phyloP scores from a whole-genome alignment of 2,888 invertebrate genomes.

The Harpalus rufipes region DNA sequence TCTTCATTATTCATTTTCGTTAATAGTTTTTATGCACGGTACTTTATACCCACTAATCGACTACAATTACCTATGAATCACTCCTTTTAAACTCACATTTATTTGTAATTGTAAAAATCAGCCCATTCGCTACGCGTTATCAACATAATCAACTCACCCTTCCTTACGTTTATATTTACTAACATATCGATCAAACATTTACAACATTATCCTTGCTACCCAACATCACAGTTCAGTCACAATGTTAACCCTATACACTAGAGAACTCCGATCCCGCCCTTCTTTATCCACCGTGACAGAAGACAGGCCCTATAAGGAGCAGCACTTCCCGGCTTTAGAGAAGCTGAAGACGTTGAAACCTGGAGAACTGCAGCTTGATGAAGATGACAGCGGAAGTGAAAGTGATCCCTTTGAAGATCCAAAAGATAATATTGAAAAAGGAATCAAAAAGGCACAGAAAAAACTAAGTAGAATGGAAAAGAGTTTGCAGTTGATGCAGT shows the following conservation, averaged over 20 bases:
- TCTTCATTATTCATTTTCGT: no score
- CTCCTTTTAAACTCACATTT: no score
- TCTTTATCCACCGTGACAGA: constrained; percentile 34
- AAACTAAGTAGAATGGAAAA: constrained; percentile 34
- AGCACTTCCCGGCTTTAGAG: constrained; percentile 18
- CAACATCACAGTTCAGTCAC: background rate
- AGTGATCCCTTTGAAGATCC: constrained; percentile 59
- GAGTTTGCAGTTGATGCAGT: constrained; percentile 48
- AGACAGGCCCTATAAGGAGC: constrained; percentile 8
- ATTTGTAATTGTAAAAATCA: no score
- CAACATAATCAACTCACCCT: background rate
- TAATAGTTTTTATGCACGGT: no score
- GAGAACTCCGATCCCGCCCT: constrained; percentile 33
- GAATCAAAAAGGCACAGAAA: constrained; percentile 44
- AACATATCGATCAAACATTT: constrained; percentile 52
- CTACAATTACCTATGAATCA: no score
- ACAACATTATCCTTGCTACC: no score
- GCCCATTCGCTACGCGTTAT: no score
- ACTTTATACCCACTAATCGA: no score
- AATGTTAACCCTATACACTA: constrained; percentile 62
- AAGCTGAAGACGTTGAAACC: constrained; percentile 37
- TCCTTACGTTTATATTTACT: background rate
- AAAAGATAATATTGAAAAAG: constrained; percentile 13
- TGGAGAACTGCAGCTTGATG: constrained; percentile 38
- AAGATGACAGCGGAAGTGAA: constrained; percentile 59